A percentile compares a stretch with the other conserved stretches of the same genome.
Conservation (phyloP, 1,140 invertebrate species). For the Drosophila rhopaloa region DNA sequence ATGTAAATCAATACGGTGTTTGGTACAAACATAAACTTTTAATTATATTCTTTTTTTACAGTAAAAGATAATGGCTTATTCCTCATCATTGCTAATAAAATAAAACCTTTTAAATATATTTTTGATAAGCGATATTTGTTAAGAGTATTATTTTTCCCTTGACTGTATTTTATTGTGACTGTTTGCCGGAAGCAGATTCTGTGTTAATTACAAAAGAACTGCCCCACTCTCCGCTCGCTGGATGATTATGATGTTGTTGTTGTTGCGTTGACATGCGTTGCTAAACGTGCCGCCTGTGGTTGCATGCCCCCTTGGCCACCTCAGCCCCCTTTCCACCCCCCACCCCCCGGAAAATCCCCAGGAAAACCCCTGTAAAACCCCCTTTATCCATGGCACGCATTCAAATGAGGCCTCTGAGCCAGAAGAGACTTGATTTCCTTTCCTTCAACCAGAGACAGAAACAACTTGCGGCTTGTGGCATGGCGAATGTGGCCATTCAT, state of each 20-base stretch:
- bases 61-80: no score
- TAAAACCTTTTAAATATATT: no score
- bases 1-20: no score
- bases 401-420: conserved; percentile 67
- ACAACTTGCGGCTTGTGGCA: conserved; percentile 57
- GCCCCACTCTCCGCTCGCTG: conserved; percentile 12
- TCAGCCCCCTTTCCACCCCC: no score
- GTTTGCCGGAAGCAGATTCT: conserved; percentile 76
- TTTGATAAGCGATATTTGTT: no score
- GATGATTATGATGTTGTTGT: conserved; percentile 56
- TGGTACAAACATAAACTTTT: no score
- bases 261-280: conserved; percentile 80
- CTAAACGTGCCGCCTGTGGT: conserved; percentile 73
- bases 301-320: not conserved
- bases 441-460: conserved; percentile 47
- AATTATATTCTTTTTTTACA: no score
- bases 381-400: conserved; percentile 50
- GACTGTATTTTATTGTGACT: conserved; percentile 23
- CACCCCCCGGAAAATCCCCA: not conserved
- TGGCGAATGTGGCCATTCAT: conserved; percentile 24
- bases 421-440: conserved; percentile 71
- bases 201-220: conserved; percentile 76
- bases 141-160: not conserved
- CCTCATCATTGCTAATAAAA: no score
- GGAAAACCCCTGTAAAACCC: not conserved